Evolutionary conservation across 2,797 vertebrate species (phyloP), one percentile per base, ranked within the genome.

Genomic region (Sebastes iracundus): DNA sequence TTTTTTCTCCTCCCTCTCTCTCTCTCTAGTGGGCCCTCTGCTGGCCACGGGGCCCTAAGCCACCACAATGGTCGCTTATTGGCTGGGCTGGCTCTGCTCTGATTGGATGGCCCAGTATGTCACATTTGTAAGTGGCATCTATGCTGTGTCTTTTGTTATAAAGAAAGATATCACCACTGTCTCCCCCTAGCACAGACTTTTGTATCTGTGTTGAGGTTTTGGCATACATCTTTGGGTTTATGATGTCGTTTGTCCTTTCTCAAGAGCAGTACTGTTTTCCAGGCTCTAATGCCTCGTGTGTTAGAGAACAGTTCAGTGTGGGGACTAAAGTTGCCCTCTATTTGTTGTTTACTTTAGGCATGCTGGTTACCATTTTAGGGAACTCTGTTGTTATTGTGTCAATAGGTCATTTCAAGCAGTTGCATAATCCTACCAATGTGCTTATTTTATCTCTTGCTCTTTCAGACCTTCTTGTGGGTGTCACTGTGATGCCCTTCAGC

Each of bases 361-460:
- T 77, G 27, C 42, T 72, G 25, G 1, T 82, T 27, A 82, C 75
- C 13, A 68, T 72, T 67, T 27, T 67, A 27, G 96, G 96, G 16
- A 96, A 96, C 79, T 58, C 87, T 27, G 91, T 95, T 33, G 94
- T 96, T 35, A 95, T 96, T 14, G 88, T 96, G 80, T 96, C 96
- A 23, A 95, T 96, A 14, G 85, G 90, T 0, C 93, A 95, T 82
- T 96, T 96, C 80, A 96, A 93, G 77, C 92, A 96, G 78, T 90
- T 96, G 53, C 95, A 96, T 71, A 96, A 95, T 42, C 95, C 95
- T 20, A 96, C 95, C 23, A 96, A 96, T 75, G 86, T 95, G 42
- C 85, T 96, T 63, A 92, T 96, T 73, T 93, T 96, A 73, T 97
- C 96, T 80, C 91, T 96, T 85, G 95, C 95, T 68, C 86, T 77